These are phyloP conservation scores for Drosophila cardini DNA, from an alignment of 1,140 invertebrate species.

Conservation along the genomic window DNA sequence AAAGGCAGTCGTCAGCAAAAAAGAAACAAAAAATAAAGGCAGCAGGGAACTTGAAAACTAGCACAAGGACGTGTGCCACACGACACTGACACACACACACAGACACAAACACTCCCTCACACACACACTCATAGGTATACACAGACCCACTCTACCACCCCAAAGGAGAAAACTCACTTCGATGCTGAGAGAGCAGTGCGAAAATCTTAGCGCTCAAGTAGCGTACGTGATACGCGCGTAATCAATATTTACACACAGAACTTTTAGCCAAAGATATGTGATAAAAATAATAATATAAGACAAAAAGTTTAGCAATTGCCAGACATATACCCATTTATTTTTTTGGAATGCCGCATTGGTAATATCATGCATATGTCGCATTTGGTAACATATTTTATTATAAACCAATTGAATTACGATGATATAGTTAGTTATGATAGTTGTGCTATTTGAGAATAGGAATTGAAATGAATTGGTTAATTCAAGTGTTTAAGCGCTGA, in stretches of 20 bases:
- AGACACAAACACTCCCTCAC: not conserved
- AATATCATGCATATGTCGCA: constrained; percentile 33
- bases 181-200: constrained; percentile 23
- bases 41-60: constrained; percentile 71
- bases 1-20: constrained; percentile 76
- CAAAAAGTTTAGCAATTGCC: constrained; percentile 37
- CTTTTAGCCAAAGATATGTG: constrained; percentile 40
- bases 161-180: constrained; percentile 36
- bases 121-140: constrained; percentile 2
- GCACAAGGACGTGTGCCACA: constrained; percentile 73
- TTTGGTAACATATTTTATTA: constrained; percentile 34
- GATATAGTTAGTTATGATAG: not conserved
- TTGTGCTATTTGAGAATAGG: not conserved
- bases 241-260: constrained; percentile 75
- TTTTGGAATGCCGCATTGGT: constrained; percentile 17
- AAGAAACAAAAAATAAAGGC: constrained; percentile 70
- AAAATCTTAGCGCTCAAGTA: constrained; percentile 72
- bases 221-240: constrained; percentile 72
- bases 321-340: constrained; percentile 6
- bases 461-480: too few relatives aligned
- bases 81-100: constrained; percentile 18
- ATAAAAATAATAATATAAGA: constrained; percentile 41
- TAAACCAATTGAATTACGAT: constrained; percentile 9
- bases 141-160: constrained; percentile 46
- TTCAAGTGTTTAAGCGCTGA: too few relatives aligned